Evolutionary conservation across 2,888 invertebrate genomes (phyloP).

Genomic region (Lymantria dispar): DNA sequence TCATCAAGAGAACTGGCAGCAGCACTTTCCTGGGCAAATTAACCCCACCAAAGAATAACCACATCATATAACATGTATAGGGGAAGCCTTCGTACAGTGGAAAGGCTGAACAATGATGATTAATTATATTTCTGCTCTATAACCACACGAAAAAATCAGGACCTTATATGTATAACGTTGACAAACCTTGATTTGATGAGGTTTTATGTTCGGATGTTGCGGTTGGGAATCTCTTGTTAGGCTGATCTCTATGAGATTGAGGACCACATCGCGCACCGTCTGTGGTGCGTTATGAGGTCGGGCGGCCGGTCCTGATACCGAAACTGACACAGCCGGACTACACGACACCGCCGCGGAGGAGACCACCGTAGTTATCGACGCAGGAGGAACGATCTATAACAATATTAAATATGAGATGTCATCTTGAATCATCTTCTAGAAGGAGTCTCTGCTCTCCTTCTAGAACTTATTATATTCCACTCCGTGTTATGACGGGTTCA

Average conservation of each 20-base stretch:
- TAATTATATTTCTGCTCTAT: no score
- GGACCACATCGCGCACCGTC: constrained; percentile 91
- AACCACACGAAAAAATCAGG: no score
- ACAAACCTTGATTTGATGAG: constrained; percentile 51
- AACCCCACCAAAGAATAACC: no score
- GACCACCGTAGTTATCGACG: constrained; percentile 56
- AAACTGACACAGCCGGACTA: constrained; percentile 34
- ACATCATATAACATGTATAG: no score
- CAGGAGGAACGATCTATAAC: constrained; percentile 41
- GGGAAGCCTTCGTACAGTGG: no score
- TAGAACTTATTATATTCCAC: background rate
- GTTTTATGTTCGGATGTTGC: constrained; percentile 54
- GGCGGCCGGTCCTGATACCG: constrained; percentile 21
- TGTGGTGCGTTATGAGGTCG: constrained; percentile 75
- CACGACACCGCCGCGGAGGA: constrained; percentile 48
- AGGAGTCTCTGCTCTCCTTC: background rate
- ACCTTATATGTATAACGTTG: no score
- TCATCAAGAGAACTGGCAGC: no score
- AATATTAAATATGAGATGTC: background rate
- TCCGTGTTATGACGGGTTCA: no score
- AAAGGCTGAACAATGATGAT: no score
- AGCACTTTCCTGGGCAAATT: no score
- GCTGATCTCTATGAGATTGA: constrained; percentile 91
- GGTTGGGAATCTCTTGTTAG: constrained; percentile 85
- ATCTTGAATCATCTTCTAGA: no score